A percentile compares a stretch with the other conserved stretches of the same genome.
phyloP scores from a whole-genome alignment of 2,797 vertebrate species.

The Pantherophis alleghaniensis region DNA sequence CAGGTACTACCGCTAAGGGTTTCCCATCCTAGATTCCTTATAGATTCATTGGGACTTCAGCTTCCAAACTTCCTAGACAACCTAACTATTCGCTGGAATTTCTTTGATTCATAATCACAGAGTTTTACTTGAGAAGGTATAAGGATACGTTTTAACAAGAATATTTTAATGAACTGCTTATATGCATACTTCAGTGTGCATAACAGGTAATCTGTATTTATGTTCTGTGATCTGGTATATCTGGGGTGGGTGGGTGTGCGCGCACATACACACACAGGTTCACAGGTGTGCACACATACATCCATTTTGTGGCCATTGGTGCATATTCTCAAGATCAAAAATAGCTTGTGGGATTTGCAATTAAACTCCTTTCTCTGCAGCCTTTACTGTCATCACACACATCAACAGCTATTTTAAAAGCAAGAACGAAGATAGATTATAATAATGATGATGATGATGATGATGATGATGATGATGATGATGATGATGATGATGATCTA shows the following conservation, averaged over 20 bases:
- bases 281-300: background rate
- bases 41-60: background rate
- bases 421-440: background rate
- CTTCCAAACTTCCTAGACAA: background rate
- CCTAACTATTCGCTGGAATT: background rate
- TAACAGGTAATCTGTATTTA: background rate
- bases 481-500: too few species aligned
- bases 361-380: background rate
- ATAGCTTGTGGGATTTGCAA: background rate
- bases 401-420: background rate
- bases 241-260: background rate
- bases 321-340: background rate
- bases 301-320: background rate
- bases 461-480: too few species aligned
- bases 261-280: too few species aligned
- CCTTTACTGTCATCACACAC: background rate
- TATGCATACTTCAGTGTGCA: too few species aligned
- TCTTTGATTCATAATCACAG: background rate
- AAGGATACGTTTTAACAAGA: background rate
- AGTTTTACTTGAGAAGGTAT: background rate
- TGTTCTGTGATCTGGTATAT: background rate
- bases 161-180: background rate
- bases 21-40: background rate
- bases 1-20: background rate
- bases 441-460: background rate